Conservation (phyloP, 92 coral and sea anemone genomes). For the Metridium senile region DNA sequence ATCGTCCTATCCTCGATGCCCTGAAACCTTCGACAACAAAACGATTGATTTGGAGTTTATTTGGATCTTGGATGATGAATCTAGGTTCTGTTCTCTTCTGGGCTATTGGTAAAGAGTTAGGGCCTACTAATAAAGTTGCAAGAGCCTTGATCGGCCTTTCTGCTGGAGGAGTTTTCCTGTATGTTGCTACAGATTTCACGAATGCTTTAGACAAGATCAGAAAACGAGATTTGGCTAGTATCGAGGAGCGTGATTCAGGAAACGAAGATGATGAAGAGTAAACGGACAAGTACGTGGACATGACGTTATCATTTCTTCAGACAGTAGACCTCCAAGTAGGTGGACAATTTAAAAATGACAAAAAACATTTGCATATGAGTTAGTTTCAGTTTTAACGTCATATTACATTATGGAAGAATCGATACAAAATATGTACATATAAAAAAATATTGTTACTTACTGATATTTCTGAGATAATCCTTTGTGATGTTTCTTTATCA, state of each 20-base stretch:
- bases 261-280: slow-evolving; percentile 36
- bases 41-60: slow-evolving; percentile 83
- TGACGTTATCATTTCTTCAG: background rate
- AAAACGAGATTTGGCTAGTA: slow-evolving; percentile 55
- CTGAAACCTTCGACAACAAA: slow-evolving; percentile 64
- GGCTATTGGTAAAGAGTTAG: slow-evolving; percentile 90
- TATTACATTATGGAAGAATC: too few relatives aligned
- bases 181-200: slow-evolving; percentile 73
- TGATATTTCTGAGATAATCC: too few relatives aligned
- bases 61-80: slow-evolving; percentile 87
- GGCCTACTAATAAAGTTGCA: slow-evolving; percentile 66
- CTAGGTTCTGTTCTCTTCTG: slow-evolving; percentile 89
- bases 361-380: background rate
- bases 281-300: background rate
- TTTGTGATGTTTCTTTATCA: too few relatives aligned
- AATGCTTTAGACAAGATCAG: slow-evolving; percentile 62
- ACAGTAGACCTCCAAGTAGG: too few relatives aligned
- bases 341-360: background rate
- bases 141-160: slow-evolving; percentile 78
- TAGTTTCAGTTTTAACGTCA: too few relatives aligned
- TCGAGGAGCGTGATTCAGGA: slow-evolving; percentile 32
- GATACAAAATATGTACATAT: too few relatives aligned
- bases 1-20: slow-evolving; percentile 71
- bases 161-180: slow-evolving; percentile 68
- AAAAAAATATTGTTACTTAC: too few relatives aligned